Evolutionary conservation across 2,888 invertebrate genomes (phyloP).

Genomic region (Papilio gigon): DNA sequence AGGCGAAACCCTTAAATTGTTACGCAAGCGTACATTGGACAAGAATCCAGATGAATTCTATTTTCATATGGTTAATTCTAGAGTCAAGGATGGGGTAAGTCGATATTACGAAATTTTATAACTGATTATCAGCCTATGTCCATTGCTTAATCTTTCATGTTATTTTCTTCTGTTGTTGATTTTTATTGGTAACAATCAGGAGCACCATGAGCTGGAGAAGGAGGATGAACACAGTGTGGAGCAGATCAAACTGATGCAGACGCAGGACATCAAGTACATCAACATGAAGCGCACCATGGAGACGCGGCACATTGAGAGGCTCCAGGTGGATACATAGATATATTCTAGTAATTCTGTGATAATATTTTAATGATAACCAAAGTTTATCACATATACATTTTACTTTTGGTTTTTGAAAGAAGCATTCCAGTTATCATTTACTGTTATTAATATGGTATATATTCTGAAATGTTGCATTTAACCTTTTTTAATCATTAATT

Average conservation of each 20-base stretch:
- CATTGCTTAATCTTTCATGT: no score
- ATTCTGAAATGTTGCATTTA: no score
- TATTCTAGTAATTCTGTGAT: no score
- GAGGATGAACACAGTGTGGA: slow-evolving; percentile 89
- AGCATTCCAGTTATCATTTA: no score
- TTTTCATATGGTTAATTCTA: slow-evolving; percentile 97
- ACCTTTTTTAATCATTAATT: slow-evolving; percentile 42
- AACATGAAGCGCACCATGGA: slow-evolving; percentile 93
- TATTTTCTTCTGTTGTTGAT: neutral
- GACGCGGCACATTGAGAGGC: slow-evolving; percentile 83
- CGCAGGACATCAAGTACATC: slow-evolving; percentile 95
- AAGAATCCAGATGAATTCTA: slow-evolving; percentile 99
- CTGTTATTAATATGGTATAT: no score
- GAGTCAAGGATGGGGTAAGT: slow-evolving; percentile 83
- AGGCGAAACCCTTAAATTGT: slow-evolving; percentile 89
- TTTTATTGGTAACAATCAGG: slow-evolving; percentile 53
- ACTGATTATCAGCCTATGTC: no score
- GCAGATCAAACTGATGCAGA: slow-evolving; percentile 93
- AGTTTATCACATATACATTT: no score
- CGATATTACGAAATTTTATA: neutral
- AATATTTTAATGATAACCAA: no score
- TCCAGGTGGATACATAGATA: slow-evolving; percentile 67
- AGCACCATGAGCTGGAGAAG: slow-evolving; percentile 86
- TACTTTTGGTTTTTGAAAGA: neutral
- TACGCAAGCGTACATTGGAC: slow-evolving; percentile 92